Evolutionary conservation across 2,797 vertebrate species (phyloP).

Genomic region (Ciconia nigra): DNA sequence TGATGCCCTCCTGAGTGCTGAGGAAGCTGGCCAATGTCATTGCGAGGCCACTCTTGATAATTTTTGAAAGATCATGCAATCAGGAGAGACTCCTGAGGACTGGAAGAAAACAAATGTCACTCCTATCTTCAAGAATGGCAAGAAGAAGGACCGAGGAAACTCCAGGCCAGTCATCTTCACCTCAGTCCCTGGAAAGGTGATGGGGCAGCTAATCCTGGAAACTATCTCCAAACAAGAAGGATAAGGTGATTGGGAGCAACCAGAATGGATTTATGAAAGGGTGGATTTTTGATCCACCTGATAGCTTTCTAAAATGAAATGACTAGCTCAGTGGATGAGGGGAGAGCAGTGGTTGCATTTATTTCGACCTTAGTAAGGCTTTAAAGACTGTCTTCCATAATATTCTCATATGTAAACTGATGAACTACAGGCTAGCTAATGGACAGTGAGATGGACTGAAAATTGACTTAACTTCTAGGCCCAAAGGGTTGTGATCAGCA

Average conservation of each 20-base stretch:
- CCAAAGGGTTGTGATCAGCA: neutral
- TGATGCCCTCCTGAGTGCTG: neutral
- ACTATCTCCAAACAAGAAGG: neutral
- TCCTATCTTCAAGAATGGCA: neutral
- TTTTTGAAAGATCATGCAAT: neutral
- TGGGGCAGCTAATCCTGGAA: neutral
- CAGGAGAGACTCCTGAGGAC: neutral
- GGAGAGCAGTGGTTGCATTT: neutral
- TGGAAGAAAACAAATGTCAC: neutral
- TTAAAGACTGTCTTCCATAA: neutral
- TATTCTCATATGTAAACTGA: neutral
- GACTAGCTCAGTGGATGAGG: neutral
- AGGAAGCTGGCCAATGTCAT: neutral
- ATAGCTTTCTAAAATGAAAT: neutral
- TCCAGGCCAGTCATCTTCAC: neutral
- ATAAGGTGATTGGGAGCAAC: neutral
- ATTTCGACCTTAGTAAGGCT: neutral
- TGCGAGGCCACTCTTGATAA: neutral
- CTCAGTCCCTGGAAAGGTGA: neutral
- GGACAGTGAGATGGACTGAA: neutral
- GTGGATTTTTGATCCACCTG: neutral
- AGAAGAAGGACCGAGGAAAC: neutral
- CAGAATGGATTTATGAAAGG: neutral
- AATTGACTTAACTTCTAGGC: neutral
- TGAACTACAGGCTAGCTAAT: neutral